Conservation (phyloP, 2,888 invertebrate species). For the Drosophila yooni region DNA sequence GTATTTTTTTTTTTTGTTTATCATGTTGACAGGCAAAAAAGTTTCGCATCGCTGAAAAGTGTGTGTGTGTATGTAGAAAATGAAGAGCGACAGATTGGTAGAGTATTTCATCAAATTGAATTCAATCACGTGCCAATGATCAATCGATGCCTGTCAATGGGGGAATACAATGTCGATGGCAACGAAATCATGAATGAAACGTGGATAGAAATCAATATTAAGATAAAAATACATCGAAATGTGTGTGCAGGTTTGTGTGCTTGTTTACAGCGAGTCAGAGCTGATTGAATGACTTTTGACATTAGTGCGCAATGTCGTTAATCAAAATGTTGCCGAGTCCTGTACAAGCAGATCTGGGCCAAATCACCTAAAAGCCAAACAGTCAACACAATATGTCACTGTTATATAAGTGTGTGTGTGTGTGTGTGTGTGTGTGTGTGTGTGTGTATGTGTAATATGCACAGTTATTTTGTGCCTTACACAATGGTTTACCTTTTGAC, state of each 20-base stretch:
- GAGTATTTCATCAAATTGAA: constrained; percentile 80
- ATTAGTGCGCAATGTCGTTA: constrained; percentile 79
- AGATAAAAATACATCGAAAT: constrained; percentile 6
- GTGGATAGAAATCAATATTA: constrained; percentile 30
- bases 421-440: background rate
- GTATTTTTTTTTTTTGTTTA: constrained; percentile 1
- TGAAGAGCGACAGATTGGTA: constrained; percentile 69
- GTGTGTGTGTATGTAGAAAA: constrained; percentile 7
- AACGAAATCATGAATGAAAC: constrained; percentile 70
- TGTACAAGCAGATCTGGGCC: constrained; percentile 33
- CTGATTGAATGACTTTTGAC: constrained; percentile 80
- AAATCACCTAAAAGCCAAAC: constrained; percentile 43
- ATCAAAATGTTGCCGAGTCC: constrained; percentile 69
- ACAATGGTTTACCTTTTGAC: constrained; percentile 33
- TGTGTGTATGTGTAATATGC: constrained; percentile 5
- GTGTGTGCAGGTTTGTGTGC: constrained; percentile 7
- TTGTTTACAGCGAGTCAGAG: constrained; percentile 38
- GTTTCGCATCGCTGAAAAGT: constrained; percentile 49
- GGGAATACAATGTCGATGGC: constrained; percentile 61
- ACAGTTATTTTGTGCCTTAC: constrained; percentile 6
- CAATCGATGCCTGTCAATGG: constrained; percentile 79
- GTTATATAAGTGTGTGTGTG: background rate
- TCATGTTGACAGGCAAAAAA: constrained; percentile 15
- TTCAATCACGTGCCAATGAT: constrained; percentile 81
- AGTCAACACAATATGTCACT: constrained; percentile 47